A percentile compares a stretch with the other conserved stretches of the same genome.
Conservation (phyloP, 2,888 invertebrate genomes). For the Cerastis leucographa region DNA sequence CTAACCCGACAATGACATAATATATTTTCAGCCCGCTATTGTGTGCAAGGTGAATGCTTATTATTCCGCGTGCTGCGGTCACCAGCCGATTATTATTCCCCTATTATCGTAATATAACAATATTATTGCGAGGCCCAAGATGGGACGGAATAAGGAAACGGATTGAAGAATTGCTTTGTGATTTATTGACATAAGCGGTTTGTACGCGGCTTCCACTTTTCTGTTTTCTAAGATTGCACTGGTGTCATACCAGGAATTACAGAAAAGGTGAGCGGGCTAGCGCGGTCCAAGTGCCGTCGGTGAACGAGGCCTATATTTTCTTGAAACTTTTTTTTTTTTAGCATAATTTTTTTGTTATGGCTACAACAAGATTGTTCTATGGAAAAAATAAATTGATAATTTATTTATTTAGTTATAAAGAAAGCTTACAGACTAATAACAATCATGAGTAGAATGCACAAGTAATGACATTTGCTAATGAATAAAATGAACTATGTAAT, state of each 20-base stretch:
- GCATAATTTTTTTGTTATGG: too few relatives aligned
- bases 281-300: too few relatives aligned
- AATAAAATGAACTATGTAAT: too few relatives aligned
- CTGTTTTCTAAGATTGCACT: slow-evolving; percentile 45
- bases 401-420: too few relatives aligned
- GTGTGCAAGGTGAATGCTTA: slow-evolving; percentile 80
- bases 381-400: too few relatives aligned
- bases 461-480: too few relatives aligned
- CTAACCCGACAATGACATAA: slow-evolving; percentile 77
- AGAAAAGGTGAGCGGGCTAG: too few relatives aligned
- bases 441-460: too few relatives aligned
- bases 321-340: too few relatives aligned
- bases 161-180: slow-evolving; percentile 71
- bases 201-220: slow-evolving; percentile 57
- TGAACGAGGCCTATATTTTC: too few relatives aligned
- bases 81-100: slow-evolving; percentile 78
- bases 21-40: slow-evolving; percentile 79
- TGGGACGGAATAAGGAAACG: slow-evolving; percentile 83
- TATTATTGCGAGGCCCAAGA: slow-evolving; percentile 76
- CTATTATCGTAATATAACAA: slow-evolving; percentile 79
- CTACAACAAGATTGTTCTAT: too few relatives aligned
- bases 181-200: slow-evolving; percentile 80
- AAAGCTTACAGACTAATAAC: too few relatives aligned
- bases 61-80: slow-evolving; percentile 80
- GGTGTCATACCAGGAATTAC: background rate